Evolutionary conservation across 2,888 invertebrate genomes (phyloP).

Genomic region (Erebia ligea): DNA sequence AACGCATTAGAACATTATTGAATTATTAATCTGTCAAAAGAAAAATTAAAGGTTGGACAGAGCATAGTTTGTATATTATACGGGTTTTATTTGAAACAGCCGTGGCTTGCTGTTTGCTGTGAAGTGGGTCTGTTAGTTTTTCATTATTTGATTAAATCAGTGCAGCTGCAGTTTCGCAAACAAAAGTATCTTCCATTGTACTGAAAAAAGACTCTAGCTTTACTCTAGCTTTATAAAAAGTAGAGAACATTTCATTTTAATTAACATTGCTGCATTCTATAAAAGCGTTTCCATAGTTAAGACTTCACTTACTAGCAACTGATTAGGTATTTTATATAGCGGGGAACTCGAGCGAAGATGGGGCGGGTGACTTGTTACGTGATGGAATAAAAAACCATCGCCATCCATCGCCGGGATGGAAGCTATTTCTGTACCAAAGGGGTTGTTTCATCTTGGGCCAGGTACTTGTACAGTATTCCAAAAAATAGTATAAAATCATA

Average conservation of each 20-base stretch:
- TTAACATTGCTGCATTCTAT: background rate
- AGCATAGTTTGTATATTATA: background rate
- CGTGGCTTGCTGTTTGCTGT: background rate
- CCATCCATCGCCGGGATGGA: too few relatives aligned
- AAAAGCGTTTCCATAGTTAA: too few relatives aligned
- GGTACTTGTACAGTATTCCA: too few relatives aligned
- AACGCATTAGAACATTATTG: too few relatives aligned
- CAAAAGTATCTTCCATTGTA: background rate
- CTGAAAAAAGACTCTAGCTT: background rate
- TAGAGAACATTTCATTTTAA: background rate
- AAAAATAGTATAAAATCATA: too few relatives aligned
- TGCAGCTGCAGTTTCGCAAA: background rate
- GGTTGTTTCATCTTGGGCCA: too few relatives aligned
- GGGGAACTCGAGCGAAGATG: too few relatives aligned
- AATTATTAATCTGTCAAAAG: background rate
- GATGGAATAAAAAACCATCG: too few relatives aligned
- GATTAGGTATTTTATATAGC: too few relatives aligned
- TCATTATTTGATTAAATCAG: slow-evolving; percentile 5
- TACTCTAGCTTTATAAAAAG: background rate
- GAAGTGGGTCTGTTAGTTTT: background rate
- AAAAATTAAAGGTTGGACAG: background rate
- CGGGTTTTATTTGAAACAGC: background rate
- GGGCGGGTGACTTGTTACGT: too few relatives aligned
- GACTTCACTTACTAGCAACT: too few relatives aligned
- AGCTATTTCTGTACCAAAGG: too few relatives aligned